These are phyloP conservation scores for Umimayanthus kanabou DNA, from an alignment of 92 coral and sea anemone species.

Conservation along the genomic window DNA sequence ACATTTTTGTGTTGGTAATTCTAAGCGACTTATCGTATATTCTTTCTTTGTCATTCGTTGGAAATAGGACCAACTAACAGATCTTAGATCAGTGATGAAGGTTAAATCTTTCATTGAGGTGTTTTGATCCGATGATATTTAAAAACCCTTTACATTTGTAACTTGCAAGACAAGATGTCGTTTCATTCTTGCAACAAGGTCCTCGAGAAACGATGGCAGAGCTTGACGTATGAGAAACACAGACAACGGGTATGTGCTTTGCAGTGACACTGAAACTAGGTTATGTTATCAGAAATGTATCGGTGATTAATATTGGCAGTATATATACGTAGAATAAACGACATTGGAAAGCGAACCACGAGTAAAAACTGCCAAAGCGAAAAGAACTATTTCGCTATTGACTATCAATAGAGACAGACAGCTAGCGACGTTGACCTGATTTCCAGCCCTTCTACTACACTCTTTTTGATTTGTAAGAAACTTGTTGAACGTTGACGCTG, in stretches of 20 bases:
- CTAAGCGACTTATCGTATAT: not conserved
- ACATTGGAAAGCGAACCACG: too few relatives aligned
- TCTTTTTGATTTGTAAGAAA: too few relatives aligned
- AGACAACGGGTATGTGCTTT: slow-evolving; percentile 21
- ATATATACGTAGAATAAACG: too few relatives aligned
- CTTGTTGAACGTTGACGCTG: too few relatives aligned
- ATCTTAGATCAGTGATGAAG: not conserved
- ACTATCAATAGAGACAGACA: too few relatives aligned
- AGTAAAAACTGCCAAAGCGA: too few relatives aligned
- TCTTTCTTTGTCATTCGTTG: not conserved
- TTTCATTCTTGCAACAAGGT: slow-evolving; percentile 35
- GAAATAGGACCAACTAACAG: not conserved
- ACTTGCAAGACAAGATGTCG: slow-evolving; percentile 14
- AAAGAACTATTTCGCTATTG: too few relatives aligned
- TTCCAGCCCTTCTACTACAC: too few relatives aligned
- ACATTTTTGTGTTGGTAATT: slow-evolving; percentile 18
- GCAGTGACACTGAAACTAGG: not conserved
- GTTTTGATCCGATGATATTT: not conserved
- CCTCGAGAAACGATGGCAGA: slow-evolving; percentile 25
- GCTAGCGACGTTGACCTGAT: too few relatives aligned
- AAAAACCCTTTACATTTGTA: not conserved
- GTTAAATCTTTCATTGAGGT: not conserved
- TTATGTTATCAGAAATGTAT: too few relatives aligned
- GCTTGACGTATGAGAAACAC: slow-evolving; percentile 31
- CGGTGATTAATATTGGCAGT: too few relatives aligned